Percentiles rank a stretch among this genome's conserved stretches.
These are phyloP conservation scores for Drosophila meridionalis DNA, from an alignment of 2,888 invertebrate genomes.

Conservation along the genomic window DNA sequence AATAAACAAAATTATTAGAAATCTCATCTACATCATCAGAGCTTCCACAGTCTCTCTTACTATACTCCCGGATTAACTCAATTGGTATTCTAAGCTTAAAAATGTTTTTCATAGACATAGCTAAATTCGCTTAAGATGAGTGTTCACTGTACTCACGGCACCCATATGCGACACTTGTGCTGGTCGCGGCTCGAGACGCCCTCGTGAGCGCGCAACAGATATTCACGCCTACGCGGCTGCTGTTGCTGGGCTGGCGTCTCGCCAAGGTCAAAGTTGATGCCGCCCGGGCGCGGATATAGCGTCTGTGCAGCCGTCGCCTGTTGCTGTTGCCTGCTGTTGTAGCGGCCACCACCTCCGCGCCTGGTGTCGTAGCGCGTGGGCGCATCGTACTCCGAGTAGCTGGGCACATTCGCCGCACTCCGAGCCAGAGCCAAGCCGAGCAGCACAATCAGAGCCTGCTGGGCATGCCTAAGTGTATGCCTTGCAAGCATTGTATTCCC, in stretches of 20 bases:
- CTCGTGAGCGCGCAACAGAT: constrained; percentile 48
- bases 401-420: constrained; percentile 9
- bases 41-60: background rate
- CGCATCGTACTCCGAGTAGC: constrained; percentile 59
- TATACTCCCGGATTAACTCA: background rate
- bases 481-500: constrained; percentile 17
- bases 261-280: constrained; percentile 21
- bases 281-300: constrained; percentile 41
- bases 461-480: constrained; percentile 23
- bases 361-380: constrained; percentile 34
- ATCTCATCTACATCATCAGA: background rate
- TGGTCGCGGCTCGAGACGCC: constrained; percentile 29
- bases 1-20: background rate
- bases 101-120: background rate
- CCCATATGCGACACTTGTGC: constrained; percentile 79
- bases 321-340: constrained; percentile 39
- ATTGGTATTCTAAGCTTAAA: background rate
- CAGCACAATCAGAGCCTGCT: constrained; percentile 26
- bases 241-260: constrained; percentile 18
- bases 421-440: constrained; percentile 22
- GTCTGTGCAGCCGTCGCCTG: constrained; percentile 20
- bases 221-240: constrained; percentile 42
- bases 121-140: background rate
- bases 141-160: constrained; percentile 78
- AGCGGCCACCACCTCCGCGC: constrained; percentile 26